phyloP scores from a whole-genome alignment of 2,888 invertebrate species.

The Nomada hirtipes region DNA sequence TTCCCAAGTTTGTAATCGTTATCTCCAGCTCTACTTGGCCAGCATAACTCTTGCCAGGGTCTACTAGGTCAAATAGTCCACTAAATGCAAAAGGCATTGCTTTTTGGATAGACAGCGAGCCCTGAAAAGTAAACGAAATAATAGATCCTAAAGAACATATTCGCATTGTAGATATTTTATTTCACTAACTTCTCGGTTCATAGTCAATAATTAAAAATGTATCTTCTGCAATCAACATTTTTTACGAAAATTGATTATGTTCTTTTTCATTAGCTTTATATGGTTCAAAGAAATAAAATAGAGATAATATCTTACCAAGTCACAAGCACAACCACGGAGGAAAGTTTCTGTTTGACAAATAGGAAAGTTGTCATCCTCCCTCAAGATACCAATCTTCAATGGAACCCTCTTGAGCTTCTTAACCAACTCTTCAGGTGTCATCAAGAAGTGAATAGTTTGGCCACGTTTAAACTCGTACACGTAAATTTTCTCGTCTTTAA shows the following conservation, averaged over 20 bases:
- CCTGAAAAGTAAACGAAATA: conserved; percentile 35
- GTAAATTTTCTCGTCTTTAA: conserved; percentile 24
- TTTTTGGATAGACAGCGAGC: conserved; percentile 18
- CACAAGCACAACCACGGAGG: conserved; percentile 69
- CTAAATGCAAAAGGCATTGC: conserved; percentile 54
- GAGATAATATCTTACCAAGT: conserved; percentile 60
- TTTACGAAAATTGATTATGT: not conserved
- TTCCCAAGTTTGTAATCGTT: conserved; percentile 59
- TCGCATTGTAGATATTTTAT: no score
- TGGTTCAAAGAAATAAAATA: not conserved
- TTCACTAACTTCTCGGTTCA: not conserved
- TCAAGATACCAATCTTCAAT: conserved; percentile 64
- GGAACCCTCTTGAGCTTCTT: conserved; percentile 53
- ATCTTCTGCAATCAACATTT: not conserved
- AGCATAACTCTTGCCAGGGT: conserved; percentile 65
- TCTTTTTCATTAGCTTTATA: not conserved
- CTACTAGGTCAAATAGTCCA: conserved; percentile 67
- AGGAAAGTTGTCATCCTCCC: conserved; percentile 65
- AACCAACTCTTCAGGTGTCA: conserved; percentile 46
- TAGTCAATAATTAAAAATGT: no score
- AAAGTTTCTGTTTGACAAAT: conserved; percentile 57
- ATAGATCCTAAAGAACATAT: not conserved
- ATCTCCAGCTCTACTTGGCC: conserved; percentile 61
- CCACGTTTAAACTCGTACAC: conserved; percentile 59
- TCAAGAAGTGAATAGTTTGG: conserved; percentile 60